A percentile compares a stretch with the other conserved stretches of the same genome.
These are phyloP conservation scores for Eupeodes luniger DNA, from an alignment of 2,888 invertebrate genomes.

Conservation along the genomic window DNA sequence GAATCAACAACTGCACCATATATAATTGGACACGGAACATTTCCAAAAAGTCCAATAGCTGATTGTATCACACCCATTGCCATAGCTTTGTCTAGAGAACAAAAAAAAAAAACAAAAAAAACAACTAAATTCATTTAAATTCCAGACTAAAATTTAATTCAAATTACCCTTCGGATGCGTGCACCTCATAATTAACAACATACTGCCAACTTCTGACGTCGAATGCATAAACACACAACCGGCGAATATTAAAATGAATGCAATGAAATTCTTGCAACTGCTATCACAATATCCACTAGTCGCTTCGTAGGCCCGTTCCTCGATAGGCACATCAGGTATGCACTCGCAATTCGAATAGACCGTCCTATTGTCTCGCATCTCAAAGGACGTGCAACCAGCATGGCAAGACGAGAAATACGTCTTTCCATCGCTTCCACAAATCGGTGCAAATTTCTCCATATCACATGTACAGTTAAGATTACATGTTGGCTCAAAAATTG, in stretches of 20 bases:
- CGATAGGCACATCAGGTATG: conserved; percentile 81
- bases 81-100: conserved; percentile 92
- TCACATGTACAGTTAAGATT: conserved; percentile 90
- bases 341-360: conserved; percentile 86
- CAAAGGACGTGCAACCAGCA: conserved; percentile 91
- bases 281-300: conserved; percentile 92
- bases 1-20: conserved; percentile 97
- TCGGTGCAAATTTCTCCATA: conserved; percentile 91
- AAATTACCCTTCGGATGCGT: conserved; percentile 90
- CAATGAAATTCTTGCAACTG: conserved; percentile 91
- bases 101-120: background rate
- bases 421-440: conserved; percentile 92
- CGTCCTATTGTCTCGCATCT: conserved; percentile 86
- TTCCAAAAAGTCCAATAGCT: conserved; percentile 96
- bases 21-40: conserved; percentile 97
- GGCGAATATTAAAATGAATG: conserved; percentile 93
- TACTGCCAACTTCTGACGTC: conserved; percentile 96
- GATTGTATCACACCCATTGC: conserved; percentile 97
- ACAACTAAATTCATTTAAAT: conserved; percentile 12
- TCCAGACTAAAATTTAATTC: background rate
- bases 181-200: conserved; percentile 94
- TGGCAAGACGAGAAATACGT: conserved; percentile 96
- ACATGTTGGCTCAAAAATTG: conserved; percentile 86
- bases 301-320: conserved; percentile 84
- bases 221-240: conserved; percentile 96